Evolutionary conservation across 2,113 vertebrate species (phyloP).

Genomic region (Muscicapa adusta): DNA sequence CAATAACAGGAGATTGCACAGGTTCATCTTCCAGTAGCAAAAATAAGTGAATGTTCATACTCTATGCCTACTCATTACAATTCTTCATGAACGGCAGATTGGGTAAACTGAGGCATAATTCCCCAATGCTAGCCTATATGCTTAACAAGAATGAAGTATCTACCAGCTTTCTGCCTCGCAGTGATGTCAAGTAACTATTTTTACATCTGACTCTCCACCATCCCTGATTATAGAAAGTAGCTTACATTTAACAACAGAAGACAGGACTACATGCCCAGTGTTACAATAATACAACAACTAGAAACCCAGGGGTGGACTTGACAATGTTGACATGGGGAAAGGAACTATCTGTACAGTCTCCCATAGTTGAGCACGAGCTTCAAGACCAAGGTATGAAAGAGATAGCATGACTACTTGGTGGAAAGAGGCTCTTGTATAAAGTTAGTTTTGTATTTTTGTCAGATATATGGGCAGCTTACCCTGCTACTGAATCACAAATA

Average conservation of each 20-base stretch:
- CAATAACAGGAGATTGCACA: background rate
- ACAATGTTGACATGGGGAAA: background rate
- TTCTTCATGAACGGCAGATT: background rate
- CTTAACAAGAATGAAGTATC: background rate
- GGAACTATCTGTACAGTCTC: background rate
- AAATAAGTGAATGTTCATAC: background rate
- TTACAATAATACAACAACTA: background rate
- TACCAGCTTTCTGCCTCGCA: background rate
- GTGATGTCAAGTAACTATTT: background rate
- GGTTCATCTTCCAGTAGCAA: background rate
- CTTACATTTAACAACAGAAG: background rate
- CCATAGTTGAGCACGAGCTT: fast-evolving
- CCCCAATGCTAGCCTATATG: background rate
- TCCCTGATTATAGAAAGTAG: background rate
- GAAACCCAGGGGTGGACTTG: background rate
- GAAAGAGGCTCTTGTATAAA: background rate
- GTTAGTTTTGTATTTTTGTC: background rate
- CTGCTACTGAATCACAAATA: background rate
- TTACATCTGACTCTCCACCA: background rate
- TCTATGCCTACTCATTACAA: background rate
- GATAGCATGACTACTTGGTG: fast-evolving
- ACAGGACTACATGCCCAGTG: background rate
- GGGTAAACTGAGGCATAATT: background rate
- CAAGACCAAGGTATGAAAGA: background rate
- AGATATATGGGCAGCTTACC: background rate